phyloP scores from a whole-genome alignment of 2,113 vertebrate species.

The Enhydra lutris region DNA sequence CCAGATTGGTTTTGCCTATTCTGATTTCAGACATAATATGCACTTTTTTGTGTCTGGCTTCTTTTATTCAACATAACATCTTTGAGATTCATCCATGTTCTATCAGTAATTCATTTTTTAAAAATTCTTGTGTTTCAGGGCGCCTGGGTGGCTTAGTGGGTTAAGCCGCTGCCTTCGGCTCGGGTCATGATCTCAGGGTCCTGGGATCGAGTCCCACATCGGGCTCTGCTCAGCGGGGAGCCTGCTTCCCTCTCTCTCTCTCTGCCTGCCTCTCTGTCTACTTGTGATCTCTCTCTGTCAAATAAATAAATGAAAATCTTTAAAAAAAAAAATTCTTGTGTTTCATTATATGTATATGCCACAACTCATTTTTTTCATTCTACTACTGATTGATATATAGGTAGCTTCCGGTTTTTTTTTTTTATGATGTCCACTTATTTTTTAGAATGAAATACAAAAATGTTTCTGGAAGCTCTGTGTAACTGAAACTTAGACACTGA shows the following conservation, averaged over 20 bases:
- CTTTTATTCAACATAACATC: background rate
- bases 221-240: no score
- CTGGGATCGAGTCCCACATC: no score
- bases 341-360: background rate
- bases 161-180: no score
- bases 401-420: background rate
- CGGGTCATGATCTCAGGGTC: no score
- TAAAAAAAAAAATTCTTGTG: background rate
- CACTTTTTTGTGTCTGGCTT: background rate
- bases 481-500: background rate
- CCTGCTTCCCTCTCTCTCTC: no score
- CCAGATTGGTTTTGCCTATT: background rate
- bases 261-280: no score
- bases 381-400: background rate
- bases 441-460: background rate
- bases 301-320: no score
- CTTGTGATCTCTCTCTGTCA: no score
- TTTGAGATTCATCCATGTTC: background rate
- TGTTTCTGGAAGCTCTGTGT: background rate
- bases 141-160: no score
- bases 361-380: background rate
- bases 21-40: background rate
- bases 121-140: background rate
- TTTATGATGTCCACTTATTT: background rate
- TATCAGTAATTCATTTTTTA: background rate